A percentile compares a stretch with the other conserved stretches of the same genome.
These are phyloP conservation scores for Lithophane leautieri DNA, from an alignment of 2,888 invertebrate species.

Conservation along the genomic window DNA sequence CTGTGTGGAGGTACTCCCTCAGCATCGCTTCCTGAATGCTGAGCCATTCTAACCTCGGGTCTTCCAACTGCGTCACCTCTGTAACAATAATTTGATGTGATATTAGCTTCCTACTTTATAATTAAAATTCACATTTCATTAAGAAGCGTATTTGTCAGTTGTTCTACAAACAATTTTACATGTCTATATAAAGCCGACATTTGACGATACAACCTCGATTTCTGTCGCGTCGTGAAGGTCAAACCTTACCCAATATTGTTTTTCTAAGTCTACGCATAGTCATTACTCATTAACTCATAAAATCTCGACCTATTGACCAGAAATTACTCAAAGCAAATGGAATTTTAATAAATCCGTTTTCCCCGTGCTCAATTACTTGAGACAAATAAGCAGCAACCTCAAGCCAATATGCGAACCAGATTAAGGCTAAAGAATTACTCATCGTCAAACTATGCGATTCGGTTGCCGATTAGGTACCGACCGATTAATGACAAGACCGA, in stretches of 20 bases:
- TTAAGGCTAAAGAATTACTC: conserved; percentile 63
- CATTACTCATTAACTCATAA: conserved; percentile 18
- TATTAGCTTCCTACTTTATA: conserved; percentile 17
- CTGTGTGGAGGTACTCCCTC: conserved; percentile 98
- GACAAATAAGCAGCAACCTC: conserved; percentile 51
- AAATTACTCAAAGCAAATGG: conserved; percentile 42
- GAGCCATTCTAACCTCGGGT: conserved; percentile 99
- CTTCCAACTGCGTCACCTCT: conserved; percentile 99
- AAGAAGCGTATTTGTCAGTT: not conserved
- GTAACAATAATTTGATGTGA: conserved; percentile 75
- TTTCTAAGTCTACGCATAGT: not conserved
- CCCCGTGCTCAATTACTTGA: conserved; percentile 46
- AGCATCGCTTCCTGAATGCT: conserved; percentile 99
- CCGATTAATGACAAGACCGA: conserved; percentile 69
- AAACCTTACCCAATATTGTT: conserved; percentile 5
- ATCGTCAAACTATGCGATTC: conserved; percentile 69
- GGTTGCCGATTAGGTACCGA: conserved; percentile 62
- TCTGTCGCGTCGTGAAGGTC: not conserved
- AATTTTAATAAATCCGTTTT: conserved; percentile 57
- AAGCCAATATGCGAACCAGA: conserved; percentile 62
- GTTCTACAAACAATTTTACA: not conserved
- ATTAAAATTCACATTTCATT: not conserved
- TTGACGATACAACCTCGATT: conserved; percentile 5
- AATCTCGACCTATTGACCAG: conserved; percentile 23
- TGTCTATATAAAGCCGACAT: not conserved